Base-by-base conservation (phyloP, 2,113 vertebrate genomes). In the Oncorhynchus tshawytscha region DNA sequence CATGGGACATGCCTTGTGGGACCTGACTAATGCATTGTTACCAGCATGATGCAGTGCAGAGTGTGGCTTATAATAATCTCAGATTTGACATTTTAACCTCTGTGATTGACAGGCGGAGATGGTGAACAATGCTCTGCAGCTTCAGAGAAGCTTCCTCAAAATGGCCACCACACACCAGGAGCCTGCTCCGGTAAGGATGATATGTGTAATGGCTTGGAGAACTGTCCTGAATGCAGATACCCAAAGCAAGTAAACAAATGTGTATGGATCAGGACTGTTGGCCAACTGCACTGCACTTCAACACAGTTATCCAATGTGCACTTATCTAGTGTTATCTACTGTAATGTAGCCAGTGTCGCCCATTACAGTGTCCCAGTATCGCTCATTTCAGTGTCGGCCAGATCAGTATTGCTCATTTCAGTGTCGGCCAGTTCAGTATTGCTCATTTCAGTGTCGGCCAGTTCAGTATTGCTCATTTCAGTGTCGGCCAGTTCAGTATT, bases 111-210 rank as follows among this genome's bases (percentile, higher is more conserved):
- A 99, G 98, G 97, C 97, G 27, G 95, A 96, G 86, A 95, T 99
- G 96, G 96, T 99, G 64, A 93, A 92, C 62, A 89, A 88, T 0
- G 96, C 96, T 81, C 96, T 99, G 88, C 95, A 96, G 87, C 95
- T 94, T 0, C 94, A 96, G 87, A 94, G 95, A 83, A 82, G 84
- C 59, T 98, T 99, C 89, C 93, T 99, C 70, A 88, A 95, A 84
- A 92, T 97, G 92, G 94, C 94, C 15, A 93, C 93, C 54, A 95
- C 92, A 6, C 95, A 96, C 89, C 96, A 96, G 88, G 91, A 96
- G 84, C 98, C 98, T 78, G 91, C 94, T 64, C 89, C 99, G 96
- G 97, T 99, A 95, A 62, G 59, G 59, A n/a, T 22, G 6, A 22
- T 18, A 54, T 45, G 39, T 45, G 1, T 5, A 54, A 54, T 54